phyloP scores from a whole-genome alignment of 1,140 invertebrate species.

The Bombus impatiens region DNA sequence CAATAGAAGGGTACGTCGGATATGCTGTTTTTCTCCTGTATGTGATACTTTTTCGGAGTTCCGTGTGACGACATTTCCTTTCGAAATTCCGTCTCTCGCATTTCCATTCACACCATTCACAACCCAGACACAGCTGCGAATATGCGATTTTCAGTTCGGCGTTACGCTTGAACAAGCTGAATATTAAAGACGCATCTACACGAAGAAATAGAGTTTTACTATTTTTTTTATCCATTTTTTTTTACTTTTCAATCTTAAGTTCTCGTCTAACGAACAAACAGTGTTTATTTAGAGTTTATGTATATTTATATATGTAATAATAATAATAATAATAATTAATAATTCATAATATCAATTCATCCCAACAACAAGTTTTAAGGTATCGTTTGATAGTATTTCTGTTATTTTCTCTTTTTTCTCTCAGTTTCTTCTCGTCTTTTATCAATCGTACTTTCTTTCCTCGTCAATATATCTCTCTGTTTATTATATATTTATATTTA shows the following conservation, averaged over 20 bases:
- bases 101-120: slow-evolving; percentile 46
- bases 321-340: slow-evolving; percentile 64
- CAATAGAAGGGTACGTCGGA: slow-evolving; percentile 18
- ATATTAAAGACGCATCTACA: slow-evolving; percentile 75
- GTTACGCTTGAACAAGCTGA: slow-evolving; percentile 65
- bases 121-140: slow-evolving; percentile 45
- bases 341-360: slow-evolving; percentile 73
- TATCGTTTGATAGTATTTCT: slow-evolving; percentile 67
- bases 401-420: slow-evolving; percentile 12
- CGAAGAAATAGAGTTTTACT: slow-evolving; percentile 73
- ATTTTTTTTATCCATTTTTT: slow-evolving; percentile 50
- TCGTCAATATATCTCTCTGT: slow-evolving; percentile 73
- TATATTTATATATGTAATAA: slow-evolving; percentile 72
- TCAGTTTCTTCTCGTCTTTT: slow-evolving; percentile 26
- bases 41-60: slow-evolving; percentile 29
- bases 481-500: slow-evolving; percentile 68
- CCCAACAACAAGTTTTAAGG: slow-evolving; percentile 73
- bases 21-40: slow-evolving; percentile 22
- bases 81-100: slow-evolving; percentile 31
- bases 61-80: slow-evolving; percentile 1
- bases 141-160: slow-evolving; percentile 36
- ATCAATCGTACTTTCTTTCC: slow-evolving; percentile 68
- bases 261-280: slow-evolving; percentile 74
- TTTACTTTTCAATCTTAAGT: slow-evolving; percentile 34
- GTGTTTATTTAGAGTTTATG: slow-evolving; percentile 74